Evolutionary conservation across 1,140 invertebrate species (phyloP).

Genomic region (Metaphire vulgaris): DNA sequence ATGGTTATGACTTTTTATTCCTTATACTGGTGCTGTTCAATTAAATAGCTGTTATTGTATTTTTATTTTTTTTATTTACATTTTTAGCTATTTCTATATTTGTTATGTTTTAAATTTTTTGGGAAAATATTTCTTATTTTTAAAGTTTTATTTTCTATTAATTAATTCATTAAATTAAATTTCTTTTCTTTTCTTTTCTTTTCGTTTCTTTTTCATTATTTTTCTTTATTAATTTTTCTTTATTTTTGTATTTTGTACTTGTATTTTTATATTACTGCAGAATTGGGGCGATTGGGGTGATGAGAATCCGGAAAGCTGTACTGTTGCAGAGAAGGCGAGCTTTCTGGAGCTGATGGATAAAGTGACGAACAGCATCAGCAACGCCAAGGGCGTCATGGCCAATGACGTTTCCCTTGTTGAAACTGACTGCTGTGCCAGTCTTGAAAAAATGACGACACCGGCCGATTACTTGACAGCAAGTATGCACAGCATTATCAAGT

Average conservation of each 20-base stretch:
- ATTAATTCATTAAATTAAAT: no score
- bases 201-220: no score
- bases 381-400: slow-evolving; percentile 47
- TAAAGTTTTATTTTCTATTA: no score
- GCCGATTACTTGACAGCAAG: slow-evolving; percentile 49
- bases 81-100: no score
- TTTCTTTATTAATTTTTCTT: no score
- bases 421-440: slow-evolving; percentile 40
- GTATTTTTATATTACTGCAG: no score
- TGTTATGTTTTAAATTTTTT: no score
- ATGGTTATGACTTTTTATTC: neutral
- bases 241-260: no score
- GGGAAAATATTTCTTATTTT: no score
- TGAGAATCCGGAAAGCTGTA: no score
- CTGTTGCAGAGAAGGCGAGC: slow-evolving; percentile 34
- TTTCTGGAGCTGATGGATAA: slow-evolving; percentile 51
- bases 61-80: neutral
- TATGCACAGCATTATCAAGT: slow-evolving; percentile 23
- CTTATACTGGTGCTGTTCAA: neutral
- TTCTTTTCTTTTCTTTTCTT: no score
- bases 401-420: slow-evolving; percentile 49
- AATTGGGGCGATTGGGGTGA: neutral
- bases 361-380: slow-evolving; percentile 45
- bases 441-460: slow-evolving; percentile 42
- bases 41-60: neutral